Evolutionary conservation across 2,888 invertebrate species (phyloP).

Genomic region (Andrena hattorfiana): DNA sequence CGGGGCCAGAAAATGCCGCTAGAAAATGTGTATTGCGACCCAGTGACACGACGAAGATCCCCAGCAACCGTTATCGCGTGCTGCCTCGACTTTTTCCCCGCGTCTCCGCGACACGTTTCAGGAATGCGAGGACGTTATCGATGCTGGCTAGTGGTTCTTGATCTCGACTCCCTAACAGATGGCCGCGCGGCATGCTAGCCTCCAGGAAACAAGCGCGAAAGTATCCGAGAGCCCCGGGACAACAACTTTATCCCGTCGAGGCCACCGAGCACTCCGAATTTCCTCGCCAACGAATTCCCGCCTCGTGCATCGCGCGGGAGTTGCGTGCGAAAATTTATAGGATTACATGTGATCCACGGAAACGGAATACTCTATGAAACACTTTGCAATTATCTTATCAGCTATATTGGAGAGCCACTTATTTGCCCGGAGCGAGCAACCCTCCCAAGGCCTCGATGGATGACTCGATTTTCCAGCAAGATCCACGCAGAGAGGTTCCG

Average conservation of each 20-base stretch:
- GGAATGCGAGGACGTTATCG: slow-evolving; percentile 63
- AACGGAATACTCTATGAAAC: background rate
- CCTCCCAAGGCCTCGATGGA: background rate
- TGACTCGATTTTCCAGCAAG: slow-evolving; percentile 8
- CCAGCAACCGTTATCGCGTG: slow-evolving; percentile 67
- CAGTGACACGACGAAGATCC: slow-evolving; percentile 64
- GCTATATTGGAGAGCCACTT: too few species aligned
- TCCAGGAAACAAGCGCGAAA: slow-evolving; percentile 29
- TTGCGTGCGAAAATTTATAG: background rate
- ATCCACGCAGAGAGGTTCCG: slow-evolving; percentile 5
- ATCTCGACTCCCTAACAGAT: slow-evolving; percentile 38
- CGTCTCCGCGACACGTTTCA: slow-evolving; percentile 62
- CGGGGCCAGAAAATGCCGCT: slow-evolving; percentile 53
- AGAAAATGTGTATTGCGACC: slow-evolving; percentile 67
- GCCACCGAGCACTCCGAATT: background rate
- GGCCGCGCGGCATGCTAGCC: slow-evolving; percentile 26
- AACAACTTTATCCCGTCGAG: slow-evolving; percentile 10
- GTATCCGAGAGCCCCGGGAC: slow-evolving; percentile 5
- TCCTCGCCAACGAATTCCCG: background rate
- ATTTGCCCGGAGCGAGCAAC: background rate
- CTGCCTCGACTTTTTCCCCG: slow-evolving; percentile 49
- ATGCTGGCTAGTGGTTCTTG: slow-evolving; percentile 56
- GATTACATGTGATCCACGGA: too few species aligned
- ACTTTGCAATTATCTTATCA: background rate
- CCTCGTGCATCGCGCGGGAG: background rate